Base-by-base conservation (phyloP, 2,888 invertebrate genomes). In the Theretra japonica region DNA sequence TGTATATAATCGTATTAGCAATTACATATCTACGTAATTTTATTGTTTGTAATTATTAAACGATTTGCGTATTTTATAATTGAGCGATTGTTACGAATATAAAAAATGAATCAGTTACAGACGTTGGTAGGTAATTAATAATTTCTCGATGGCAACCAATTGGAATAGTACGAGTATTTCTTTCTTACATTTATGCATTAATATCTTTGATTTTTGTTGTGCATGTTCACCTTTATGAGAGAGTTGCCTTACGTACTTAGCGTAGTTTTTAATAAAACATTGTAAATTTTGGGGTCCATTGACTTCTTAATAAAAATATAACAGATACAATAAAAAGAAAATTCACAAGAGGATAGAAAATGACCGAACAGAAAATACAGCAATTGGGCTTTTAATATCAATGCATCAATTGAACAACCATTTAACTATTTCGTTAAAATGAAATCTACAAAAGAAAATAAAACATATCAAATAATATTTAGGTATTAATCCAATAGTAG, bases 21-120 rank as follows among this genome's bases (percentile, higher is more conserved):
- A 25, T 11, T 11, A n/a, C n/a, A n/a, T n/a, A n/a, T n/a, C n/a
- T n/a, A 21, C 11, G 58, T 58, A 8, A 56, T 56, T 56, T 56
- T 21, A 56, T n/a, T 56, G 56, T 56, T 56, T 56, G 56, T n/a
- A 21, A 23, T 53, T 53, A 53, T 53, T 53, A 17, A n/a, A 53
- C 4, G n/a, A 53, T 53, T 53, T n/a, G n/a, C 53, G n/a, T 58
- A 58, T 58, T 58, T 25, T 58, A 58, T 58, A 58, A 23, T 15
- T 58, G 58, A 58, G 58, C 23, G 25, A 58, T 58, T 23, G 58
- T 58, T 53, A 53, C 15, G 21, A 15, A 17, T 23, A 25, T 58
- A 58, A 58, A 58, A 58, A 58, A 17, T 58, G 15, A 58, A 58
- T 23, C 58, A 25, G 58, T 58, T 15, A 58, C 15, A 58, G 25